A percentile compares a stretch with the other conserved stretches of the same genome.
phyloP scores from a whole-genome alignment of 2,888 invertebrate genomes.

The Masnerella sp. region DNA sequence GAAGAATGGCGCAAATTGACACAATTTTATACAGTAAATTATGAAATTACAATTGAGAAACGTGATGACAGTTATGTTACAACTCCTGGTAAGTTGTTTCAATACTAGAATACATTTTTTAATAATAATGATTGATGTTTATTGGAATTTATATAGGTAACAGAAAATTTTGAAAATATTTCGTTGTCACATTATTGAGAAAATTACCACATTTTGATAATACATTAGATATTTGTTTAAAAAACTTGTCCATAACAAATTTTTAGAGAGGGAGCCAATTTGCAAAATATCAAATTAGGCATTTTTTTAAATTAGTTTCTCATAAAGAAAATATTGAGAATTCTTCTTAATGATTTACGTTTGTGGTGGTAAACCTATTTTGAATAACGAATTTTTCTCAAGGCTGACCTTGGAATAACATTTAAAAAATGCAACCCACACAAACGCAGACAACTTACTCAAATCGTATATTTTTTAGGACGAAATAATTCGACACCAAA shows the following conservation, averaged over 20 bases:
- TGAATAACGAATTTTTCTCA: not conserved
- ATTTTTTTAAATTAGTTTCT: no score
- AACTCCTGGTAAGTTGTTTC: conserved; percentile 44
- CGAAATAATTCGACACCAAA: conserved; percentile 39
- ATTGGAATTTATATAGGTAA: not conserved
- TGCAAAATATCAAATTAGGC: no score
- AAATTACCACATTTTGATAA: no score
- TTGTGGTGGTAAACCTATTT: no score
- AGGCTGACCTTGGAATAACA: not conserved
- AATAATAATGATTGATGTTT: not conserved
- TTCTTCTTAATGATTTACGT: no score
- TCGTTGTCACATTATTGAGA: no score
- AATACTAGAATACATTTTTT: not conserved
- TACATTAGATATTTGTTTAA: no score
- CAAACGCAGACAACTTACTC: conserved; percentile 25
- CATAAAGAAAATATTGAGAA: no score
- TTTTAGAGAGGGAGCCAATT: no score
- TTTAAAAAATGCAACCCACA: no score
- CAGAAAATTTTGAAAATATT: not conserved
- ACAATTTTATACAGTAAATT: conserved; percentile 70
- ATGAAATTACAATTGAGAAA: conserved; percentile 66
- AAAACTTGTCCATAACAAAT: no score
- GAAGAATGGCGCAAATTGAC: conserved; percentile 73
- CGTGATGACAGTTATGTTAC: conserved; percentile 34
- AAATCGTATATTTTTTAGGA: conserved; percentile 18